Evolutionary conservation across 23 tunicate species (phyloP), one percentile per base, ranked within the genome.

Genomic region (Styela clava): DNA sequence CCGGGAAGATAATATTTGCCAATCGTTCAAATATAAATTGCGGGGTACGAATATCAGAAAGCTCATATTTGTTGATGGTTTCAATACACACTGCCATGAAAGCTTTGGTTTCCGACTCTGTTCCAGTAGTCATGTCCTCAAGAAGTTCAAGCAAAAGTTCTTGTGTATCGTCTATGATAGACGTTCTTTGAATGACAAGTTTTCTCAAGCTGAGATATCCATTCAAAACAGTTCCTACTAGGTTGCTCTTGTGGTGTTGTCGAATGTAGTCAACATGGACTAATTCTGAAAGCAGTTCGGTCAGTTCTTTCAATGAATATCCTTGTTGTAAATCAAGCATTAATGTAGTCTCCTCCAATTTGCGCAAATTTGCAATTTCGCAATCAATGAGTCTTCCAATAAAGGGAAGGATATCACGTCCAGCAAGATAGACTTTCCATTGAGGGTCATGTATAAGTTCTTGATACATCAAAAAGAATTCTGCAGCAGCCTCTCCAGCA

Each of bases 11-110:
- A 63, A 95, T 89, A 74, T 89, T 95, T 34, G 95, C 88, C 28
- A 95, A 89, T 16, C 99, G 83, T 86, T 95, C 99, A 65, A 95
- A 95, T 28, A 95, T 90, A 79, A 95, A 95, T 76, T 95, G 99
- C 1, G 96, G 95, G 5, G 99, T 89, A 52, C 89, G 83, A 34
- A 86, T 51, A 51, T 95, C 99, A 31, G 83, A 56, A 68, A 73
- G 16, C n/a, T 86, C 92, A 44, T 89, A 94, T 63, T 95, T 90
- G 81, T 90, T 86, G 71, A 95, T 86, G 2, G 96, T 94, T 81
- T 95, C 95, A 52, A 95, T 89, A 69, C 99, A 95, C 19, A 89
- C 88, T n/a, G 86, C 83, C 89, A 95, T 90, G 72, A 95, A 95
- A 0, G 95, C 86, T 19, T 90, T 74, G 2, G 96, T 89, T 68